A percentile compares a stretch with the other conserved stretches of the same genome.
phyloP scores from a whole-genome alignment of 2,113 vertebrate species.

The Beaufortia kweichowensis region DNA sequence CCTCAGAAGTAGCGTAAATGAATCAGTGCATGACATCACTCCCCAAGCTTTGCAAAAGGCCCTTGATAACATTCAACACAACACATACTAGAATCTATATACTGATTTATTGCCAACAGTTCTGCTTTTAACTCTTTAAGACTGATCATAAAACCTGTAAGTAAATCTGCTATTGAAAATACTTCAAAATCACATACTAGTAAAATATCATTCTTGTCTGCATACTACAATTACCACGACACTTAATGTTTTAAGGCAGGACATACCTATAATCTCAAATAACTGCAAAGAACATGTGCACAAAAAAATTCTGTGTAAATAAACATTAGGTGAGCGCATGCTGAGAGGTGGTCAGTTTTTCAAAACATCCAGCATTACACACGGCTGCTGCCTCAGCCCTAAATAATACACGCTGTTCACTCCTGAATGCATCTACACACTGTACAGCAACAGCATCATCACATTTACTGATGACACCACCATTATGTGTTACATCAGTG shows the following conservation, averaged over 20 bases:
- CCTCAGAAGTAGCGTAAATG: neutral
- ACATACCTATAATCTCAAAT: neutral
- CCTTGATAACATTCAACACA: neutral
- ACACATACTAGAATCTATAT: neutral
- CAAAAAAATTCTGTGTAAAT: neutral
- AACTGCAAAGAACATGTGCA: neutral
- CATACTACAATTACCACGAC: too few relatives aligned
- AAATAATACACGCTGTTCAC: conserved; percentile 18
- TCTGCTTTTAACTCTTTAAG: neutral
- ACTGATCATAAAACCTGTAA: neutral
- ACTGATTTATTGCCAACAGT: conserved; percentile 15
- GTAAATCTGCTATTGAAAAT: neutral
- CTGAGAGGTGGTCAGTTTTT: neutral
- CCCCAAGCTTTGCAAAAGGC: neutral
- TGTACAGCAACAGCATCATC: neutral
- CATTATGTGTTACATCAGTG: conserved; percentile 3
- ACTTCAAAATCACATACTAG: too few relatives aligned
- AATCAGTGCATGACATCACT: conserved; percentile 3
- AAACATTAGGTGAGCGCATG: neutral
- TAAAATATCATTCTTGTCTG: too few relatives aligned
- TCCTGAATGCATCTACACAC: conserved; percentile 3
- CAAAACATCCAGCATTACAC: neutral
- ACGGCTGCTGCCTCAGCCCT: conserved; percentile 7
- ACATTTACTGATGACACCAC: conserved; percentile 9
- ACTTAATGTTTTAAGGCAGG: neutral